phyloP scores from a whole-genome alignment of 1,140 invertebrate species.

The Drosophila yakuba region DNA sequence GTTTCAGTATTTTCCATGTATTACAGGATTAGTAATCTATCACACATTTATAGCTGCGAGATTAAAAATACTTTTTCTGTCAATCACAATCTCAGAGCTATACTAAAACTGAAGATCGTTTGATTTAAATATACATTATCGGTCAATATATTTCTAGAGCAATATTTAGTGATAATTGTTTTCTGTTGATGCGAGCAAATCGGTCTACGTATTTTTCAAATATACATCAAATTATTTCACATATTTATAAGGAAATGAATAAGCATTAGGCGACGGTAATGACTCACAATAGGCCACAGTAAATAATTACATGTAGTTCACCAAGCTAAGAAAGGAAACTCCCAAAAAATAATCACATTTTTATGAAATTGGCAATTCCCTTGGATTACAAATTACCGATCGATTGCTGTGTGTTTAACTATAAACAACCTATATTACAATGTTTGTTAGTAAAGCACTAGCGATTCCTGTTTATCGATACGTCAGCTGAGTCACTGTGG shows the following conservation, averaged over 20 bases:
- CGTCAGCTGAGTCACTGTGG: constrained; percentile 34
- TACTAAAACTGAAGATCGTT: not conserved
- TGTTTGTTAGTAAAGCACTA: constrained; percentile 13
- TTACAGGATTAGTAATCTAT: constrained; percentile 10
- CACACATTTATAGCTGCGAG: not conserved
- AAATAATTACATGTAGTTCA: constrained; percentile 1
- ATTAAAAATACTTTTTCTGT: constrained; percentile 1
- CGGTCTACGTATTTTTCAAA: no score
- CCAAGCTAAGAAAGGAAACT: constrained; percentile 14
- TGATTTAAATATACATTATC: not conserved
- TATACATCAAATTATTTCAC: no score
- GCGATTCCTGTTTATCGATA: constrained; percentile 30
- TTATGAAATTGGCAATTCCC: constrained; percentile 17
- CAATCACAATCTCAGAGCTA: constrained; percentile 1
- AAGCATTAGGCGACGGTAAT: not conserved
- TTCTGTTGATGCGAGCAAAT: no score
- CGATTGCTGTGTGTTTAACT: constrained; percentile 4
- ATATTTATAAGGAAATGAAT: not conserved
- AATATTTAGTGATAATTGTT: no score
- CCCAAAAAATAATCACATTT: constrained; percentile 7
- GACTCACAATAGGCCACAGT: constrained; percentile 9
- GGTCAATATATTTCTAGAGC: no score
- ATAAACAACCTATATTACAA: not conserved
- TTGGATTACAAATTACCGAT: constrained; percentile 9
- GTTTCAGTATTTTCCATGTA: constrained; percentile 1